These are phyloP conservation scores for Orestias chungarensis DNA, from an alignment of 2,797 vertebrate species.

Conservation along the genomic window DNA sequence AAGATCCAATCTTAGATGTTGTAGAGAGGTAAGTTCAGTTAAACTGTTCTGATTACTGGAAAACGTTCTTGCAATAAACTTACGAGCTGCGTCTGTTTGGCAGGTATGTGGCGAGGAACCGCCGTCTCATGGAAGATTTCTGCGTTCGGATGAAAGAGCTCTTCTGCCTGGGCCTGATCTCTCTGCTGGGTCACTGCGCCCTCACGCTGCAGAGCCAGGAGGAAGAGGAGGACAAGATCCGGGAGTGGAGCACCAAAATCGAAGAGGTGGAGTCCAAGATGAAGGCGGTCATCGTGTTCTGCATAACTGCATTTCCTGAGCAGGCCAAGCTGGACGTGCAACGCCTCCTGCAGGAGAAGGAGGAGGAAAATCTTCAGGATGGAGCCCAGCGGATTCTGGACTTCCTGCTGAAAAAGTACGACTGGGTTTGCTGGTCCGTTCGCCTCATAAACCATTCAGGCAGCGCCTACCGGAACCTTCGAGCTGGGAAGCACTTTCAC, in stretches of 20 bases:
- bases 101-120: slow-evolving; percentile 75
- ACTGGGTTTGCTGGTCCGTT: slow-evolving; percentile 83
- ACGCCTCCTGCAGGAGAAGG: slow-evolving; percentile 71
- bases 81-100: slow-evolving; percentile 7
- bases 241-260: slow-evolving; percentile 76
- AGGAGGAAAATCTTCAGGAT: slow-evolving; percentile 58
- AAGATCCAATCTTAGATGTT: slow-evolving; percentile 74
- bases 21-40: slow-evolving; percentile 66
- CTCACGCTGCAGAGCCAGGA: slow-evolving; percentile 67
- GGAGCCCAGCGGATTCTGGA: slow-evolving; percentile 63
- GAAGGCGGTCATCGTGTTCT: slow-evolving; percentile 75
- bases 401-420: slow-evolving; percentile 78
- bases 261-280: slow-evolving; percentile 78
- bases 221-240: slow-evolving; percentile 73
- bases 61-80: neutral
- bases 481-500: slow-evolving; percentile 80
- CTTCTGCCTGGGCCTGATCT: slow-evolving; percentile 81
- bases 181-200: slow-evolving; percentile 76
- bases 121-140: slow-evolving; percentile 81
- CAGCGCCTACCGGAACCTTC: slow-evolving; percentile 75
- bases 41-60: neutral
- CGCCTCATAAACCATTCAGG: slow-evolving; percentile 76
- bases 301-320: slow-evolving; percentile 73
- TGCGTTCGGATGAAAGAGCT: slow-evolving; percentile 83
- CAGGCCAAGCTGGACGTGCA: slow-evolving; percentile 73